phyloP scores from a whole-genome alignment of 2,888 invertebrate genomes.

The Meiosimyza decipiens region DNA sequence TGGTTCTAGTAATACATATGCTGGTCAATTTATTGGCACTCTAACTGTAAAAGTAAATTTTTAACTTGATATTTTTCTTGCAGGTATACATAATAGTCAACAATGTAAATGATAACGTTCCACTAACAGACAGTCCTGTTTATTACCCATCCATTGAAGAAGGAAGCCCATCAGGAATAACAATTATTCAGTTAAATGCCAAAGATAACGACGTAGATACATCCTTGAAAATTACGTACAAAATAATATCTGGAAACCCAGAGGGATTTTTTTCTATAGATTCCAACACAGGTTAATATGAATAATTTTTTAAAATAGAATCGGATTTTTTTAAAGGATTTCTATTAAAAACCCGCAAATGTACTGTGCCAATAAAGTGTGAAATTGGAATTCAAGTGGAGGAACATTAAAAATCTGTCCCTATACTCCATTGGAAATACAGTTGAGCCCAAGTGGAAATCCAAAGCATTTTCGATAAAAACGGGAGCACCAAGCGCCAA shows the following conservation, averaged over 20 bases:
- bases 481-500: too few relatives aligned
- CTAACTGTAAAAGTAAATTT: not conserved
- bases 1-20: too few relatives aligned
- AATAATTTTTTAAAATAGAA: not conserved
- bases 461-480: too few relatives aligned
- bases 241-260: conserved; percentile 91
- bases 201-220: conserved; percentile 82
- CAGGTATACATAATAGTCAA: conserved; percentile 85
- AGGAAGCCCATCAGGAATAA: conserved; percentile 79
- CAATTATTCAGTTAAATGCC: conserved; percentile 81
- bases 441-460: too few relatives aligned
- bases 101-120: conserved; percentile 96
- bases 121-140: conserved; percentile 86
- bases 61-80: conserved; percentile 36
- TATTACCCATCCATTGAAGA: conserved; percentile 86
- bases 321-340: too few relatives aligned
- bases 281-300: conserved; percentile 77
- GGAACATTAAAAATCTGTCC: too few relatives aligned
- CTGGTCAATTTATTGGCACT: too few relatives aligned
- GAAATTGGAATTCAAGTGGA: too few relatives aligned
- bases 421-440: too few relatives aligned
- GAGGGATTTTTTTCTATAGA: conserved; percentile 92
- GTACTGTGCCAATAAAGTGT: too few relatives aligned
- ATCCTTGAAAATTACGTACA: conserved; percentile 77
- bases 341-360: too few relatives aligned